Base-by-base conservation (phyloP, 2,888 invertebrate species). In the Flabesymbios commensalis region DNA sequence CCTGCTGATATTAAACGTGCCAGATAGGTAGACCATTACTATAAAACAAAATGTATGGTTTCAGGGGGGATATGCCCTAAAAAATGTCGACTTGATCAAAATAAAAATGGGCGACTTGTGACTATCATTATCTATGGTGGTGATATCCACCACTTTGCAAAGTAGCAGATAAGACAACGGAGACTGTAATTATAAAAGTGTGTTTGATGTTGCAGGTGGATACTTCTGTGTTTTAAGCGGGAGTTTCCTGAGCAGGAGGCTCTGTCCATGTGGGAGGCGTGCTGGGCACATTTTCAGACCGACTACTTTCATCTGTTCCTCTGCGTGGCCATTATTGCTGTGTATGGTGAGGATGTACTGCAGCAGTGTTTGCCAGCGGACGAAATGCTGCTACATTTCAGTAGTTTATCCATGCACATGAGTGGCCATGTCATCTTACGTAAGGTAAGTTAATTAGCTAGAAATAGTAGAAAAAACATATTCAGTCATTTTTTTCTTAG, bases 361-460 rank as follows among this genome's bases (percentile, higher is more conserved):
- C 91, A 93, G 33, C 95, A 96, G 84, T 90, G 91, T 76, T 86
- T 96, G 51, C 89, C 93, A 71, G 90, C 95, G 5, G 96, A 97
- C 79, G 96, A 96, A 82, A 95, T 95, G 90, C 85, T 97, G 56
- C 85, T 96, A 61, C 93, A 96, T 83, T 97, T 97, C 81, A 94
- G 94, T 79, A 94, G 94, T 10, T 85, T 97, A 71, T 94, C 96
- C 26, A 94, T 94, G 92, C 96, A 95, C 81, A 97, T 97, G 96
- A 94, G 95, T 80, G 95, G 94, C 0, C 89, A 90, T 45, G 84
- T 94, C 22, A 93, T 96, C 60, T 85, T 95, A 33, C 88, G 92
- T 67, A 96, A 96, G 85, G 87, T 86, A 71, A 42, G 58, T 2
- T 19, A 26, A 7, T 3, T 28, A 31, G 26, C 2, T 53, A 24